Base-by-base conservation (phyloP, 2,888 invertebrate genomes). In the Rhamnusium bicolor region DNA sequence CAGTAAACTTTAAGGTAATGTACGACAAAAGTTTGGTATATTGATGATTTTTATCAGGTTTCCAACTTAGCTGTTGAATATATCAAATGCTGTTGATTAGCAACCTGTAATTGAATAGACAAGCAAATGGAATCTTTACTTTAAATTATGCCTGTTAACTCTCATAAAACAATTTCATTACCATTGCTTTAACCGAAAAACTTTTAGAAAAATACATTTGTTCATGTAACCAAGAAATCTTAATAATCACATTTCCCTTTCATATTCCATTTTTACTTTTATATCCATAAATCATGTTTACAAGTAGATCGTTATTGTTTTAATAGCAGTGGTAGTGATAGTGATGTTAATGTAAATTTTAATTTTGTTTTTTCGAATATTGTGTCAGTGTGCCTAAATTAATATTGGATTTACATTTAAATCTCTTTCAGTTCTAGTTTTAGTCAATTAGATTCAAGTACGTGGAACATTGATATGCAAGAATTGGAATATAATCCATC, bases 401-500 rank as follows among this genome's bases (percentile, higher is more conserved):
- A n/a, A 40, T 40, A n/a, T 12, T n/a, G 12, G 12, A 40, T n/a
- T 40, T 12, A n/a, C n/a, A n/a, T 12, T 40, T 40, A n/a, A 12
- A 40, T 65, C 21, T 74, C 14, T 89, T 90, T 69, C 88, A 95
- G 95, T 87, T 94, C 94, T 75, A 96, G 95, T 88, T 93, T 95
- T 86, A 95, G 94, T 84, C 95, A 96, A 88, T 89, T 95, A 86
- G 96, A 96, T 87, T 91, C 94, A 0, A 95, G 95, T 77, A 94
- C 94, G 0, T 95, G 96, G 92, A 97, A 97, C 87, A 93, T 98
- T 84, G 98, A 98, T 85, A 94, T 97, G 92, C 96, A 96, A 87
- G 97, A 97, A 85, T 88, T 97, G 85, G 96, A 97, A 85, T 97
- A 97, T 86, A 96, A 95, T 90, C 96, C 96, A 65, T 95, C 96